phyloP scores from a whole-genome alignment of 2,797 vertebrate genomes.

The Anguilla anguilla region DNA sequence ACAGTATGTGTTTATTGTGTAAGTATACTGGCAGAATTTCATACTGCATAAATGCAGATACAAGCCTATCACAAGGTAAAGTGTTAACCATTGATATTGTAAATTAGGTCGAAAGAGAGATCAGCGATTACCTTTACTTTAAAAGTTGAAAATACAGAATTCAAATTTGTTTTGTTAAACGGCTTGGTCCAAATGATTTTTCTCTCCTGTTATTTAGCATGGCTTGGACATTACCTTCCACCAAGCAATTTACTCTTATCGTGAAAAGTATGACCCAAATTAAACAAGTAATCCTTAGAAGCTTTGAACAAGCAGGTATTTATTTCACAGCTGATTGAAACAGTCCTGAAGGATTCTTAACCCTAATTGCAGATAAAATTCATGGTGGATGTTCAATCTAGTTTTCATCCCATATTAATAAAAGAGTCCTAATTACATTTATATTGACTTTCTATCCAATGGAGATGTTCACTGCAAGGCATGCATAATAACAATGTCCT shows the following conservation, averaged over 20 bases:
- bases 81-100: background rate
- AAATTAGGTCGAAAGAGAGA: background rate
- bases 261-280: conserved; percentile 35
- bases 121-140: conserved; percentile 3
- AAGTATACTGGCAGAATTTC: background rate
- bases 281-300: conserved; percentile 23
- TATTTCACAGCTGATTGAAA: conserved; percentile 44
- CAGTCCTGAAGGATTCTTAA: conserved; percentile 24
- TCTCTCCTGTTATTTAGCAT: conserved; percentile 42
- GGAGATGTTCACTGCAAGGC: background rate
- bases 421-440: conserved; percentile 28
- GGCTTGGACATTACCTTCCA: conserved; percentile 39
- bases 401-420: conserved; percentile 33
- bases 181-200: conserved; percentile 43
- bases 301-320: conserved; percentile 33
- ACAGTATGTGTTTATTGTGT: conserved; percentile 13
- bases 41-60: background rate
- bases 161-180: conserved; percentile 32
- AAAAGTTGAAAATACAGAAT: background rate
- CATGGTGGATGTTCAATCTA: conserved; percentile 22
- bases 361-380: conserved; percentile 31
- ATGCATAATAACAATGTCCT: conserved; percentile 7
- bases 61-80: conserved; percentile 36
- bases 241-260: conserved; percentile 16
- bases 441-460: conserved; percentile 27